Base-by-base conservation (phyloP, 2,113 vertebrate genomes). In the Poeciliopsis prolifica region DNA sequence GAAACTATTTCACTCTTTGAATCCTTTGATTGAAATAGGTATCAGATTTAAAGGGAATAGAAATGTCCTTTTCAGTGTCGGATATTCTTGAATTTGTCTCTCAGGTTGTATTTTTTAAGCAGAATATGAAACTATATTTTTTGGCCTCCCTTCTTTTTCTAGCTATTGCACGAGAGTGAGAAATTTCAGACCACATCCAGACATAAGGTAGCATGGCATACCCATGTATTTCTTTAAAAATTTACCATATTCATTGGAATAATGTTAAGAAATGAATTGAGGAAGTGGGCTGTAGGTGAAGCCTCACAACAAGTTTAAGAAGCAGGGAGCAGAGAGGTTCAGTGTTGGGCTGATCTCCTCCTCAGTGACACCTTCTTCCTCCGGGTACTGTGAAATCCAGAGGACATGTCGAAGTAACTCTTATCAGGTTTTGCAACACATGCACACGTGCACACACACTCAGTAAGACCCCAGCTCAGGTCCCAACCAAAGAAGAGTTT, bases 351-450 rank as follows among this genome's bases (percentile, higher is more conserved):
- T 87, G 86, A 89, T 86, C 75, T 85, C 86, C 78, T 82, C 71
- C 72, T 83, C 79, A 79, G 74, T 89, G 86, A 90, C 90, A 88
- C 80, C 81, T 86, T 86, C 68, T 86, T 84, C 87, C 83, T 86
- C 65, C 7, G 87, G 88, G 72, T 82, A 85, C 75, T 82, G 75
- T 87, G 88, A 90, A 86, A 75, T 88, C 77, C 83, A 89, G 86
- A 90, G 90, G 86, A 88, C 85, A 84, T 24, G 85, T 89, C 90
- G 22, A 77, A 90, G 82, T 74, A 72, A 87, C 64, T 87, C 84
- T 90, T 85, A 90, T 91, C 90, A 86, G 83, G 62, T 31, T 76
- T 33, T 75, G 68, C 67, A 70, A 72, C 73, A 61, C 79, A 77
- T 29, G 62, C 37, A 67, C 31, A 61, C 17, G 40, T 26, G 65